A percentile compares a stretch with the other conserved stretches of the same genome.
These are phyloP conservation scores for Eupithecia inturbata DNA, from an alignment of 2,888 invertebrate genomes.

Conservation along the genomic window DNA sequence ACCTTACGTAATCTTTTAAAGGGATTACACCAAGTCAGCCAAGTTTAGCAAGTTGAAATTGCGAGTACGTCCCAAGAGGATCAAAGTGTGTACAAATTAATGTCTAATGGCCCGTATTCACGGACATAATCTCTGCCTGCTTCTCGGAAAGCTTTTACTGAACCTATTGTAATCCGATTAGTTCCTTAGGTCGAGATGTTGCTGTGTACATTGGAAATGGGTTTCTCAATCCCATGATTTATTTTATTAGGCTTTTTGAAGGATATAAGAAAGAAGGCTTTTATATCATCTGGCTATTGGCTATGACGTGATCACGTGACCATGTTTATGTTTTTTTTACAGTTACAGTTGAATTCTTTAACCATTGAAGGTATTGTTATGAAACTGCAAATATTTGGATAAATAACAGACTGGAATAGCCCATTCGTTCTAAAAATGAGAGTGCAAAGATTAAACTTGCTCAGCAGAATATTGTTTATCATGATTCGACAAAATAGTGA, in stretches of 20 bases:
- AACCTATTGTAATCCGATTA: slow-evolving; percentile 36
- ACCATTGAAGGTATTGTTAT: background rate
- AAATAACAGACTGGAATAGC: background rate
- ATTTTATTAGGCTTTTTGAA: slow-evolving; percentile 3
- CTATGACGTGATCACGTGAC: background rate
- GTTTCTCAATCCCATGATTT: background rate
- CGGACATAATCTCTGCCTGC: slow-evolving; percentile 11
- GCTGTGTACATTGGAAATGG: background rate
- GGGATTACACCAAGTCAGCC: slow-evolving; percentile 3
- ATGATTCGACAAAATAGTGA: slow-evolving; percentile 16
- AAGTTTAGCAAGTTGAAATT: slow-evolving; percentile 28
- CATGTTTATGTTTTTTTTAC: background rate
- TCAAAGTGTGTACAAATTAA: slow-evolving; percentile 29
- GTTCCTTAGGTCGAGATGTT: slow-evolving; percentile 18
- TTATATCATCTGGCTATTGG: background rate
- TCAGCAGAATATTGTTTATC: slow-evolving; percentile 5
- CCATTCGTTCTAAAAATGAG: background rate
- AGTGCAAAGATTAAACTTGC: slow-evolving; percentile 13
- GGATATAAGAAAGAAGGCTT: background rate
- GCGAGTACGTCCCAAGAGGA: slow-evolving; percentile 13
- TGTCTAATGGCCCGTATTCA: slow-evolving; percentile 26
- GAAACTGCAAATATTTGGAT: background rate
- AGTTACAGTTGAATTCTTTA: background rate
- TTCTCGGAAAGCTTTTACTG: slow-evolving; percentile 34
- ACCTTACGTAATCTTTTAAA: background rate